Evolutionary conservation across 1,140 invertebrate species (phyloP), one percentile per base, ranked within the genome.

Genomic region (Callitettix versicolor): DNA sequence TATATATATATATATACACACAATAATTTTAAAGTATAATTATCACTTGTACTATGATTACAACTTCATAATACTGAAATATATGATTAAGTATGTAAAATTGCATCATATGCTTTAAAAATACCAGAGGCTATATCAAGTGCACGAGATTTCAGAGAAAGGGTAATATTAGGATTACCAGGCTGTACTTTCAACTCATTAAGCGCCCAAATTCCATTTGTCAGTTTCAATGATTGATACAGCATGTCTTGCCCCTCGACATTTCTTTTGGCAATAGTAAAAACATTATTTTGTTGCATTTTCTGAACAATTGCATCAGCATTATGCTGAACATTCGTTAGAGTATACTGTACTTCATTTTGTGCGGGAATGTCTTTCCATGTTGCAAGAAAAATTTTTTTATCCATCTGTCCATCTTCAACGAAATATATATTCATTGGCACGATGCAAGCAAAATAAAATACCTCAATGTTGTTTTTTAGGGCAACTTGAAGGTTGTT

Each of bases 331-430:
- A 81, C 69, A 65, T 80, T 78, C 46, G 72, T 74, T 43, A 79
- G 47, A 40, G 61, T 65, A 33, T 60, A 65, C 18, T 64, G 61
- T 9, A 95, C 82, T 76, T 99, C 96, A 75, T 99, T 99, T 58
- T 94, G 89, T 15, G 95, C 84, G 11, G 96, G 96, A 69, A 99
- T 99, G 62, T 99, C 96, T 75, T 98, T 98, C 96, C 96, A 99
- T 3, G 95, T 96, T 34, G 91, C 85, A 24, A 99, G 77, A 73
- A 99, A 99, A 3, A 98, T 85, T 54, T 92, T 79, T 69, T 98
- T 99, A 65, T 99, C 96, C 75, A 99, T 85, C 66, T 95, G 88
- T 0, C 96, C 96, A 74, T 98, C 95, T 69, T 99, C 95, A 1
- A 81, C 78, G 70, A 98, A 98, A 56, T 95, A 84, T 0, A 93